Percentiles rank a stretch among this genome's conserved stretches.
phyloP scores from a whole-genome alignment of 2,113 vertebrate genomes.

The Ctenodactylus gundi region DNA sequence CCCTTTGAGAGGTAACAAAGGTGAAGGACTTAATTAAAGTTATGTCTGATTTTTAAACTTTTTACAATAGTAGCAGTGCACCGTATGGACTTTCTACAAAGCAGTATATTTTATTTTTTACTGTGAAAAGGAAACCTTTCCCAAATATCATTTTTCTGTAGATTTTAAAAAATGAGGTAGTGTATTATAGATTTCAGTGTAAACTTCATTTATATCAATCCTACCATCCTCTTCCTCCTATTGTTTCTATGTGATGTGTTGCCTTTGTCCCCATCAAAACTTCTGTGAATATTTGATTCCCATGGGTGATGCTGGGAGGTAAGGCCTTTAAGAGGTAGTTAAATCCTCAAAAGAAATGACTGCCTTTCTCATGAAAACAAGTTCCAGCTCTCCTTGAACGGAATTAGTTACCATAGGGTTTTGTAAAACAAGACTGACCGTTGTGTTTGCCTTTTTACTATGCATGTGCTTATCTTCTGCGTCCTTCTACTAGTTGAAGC shows the following conservation, averaged over 20 bases:
- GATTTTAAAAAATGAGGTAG: background rate
- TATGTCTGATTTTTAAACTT: constrained; percentile 14
- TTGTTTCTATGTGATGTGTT: background rate
- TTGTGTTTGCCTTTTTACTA: background rate
- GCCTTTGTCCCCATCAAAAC: background rate
- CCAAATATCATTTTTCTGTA: background rate
- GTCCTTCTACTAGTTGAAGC: background rate
- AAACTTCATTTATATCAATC: background rate
- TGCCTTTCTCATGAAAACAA: background rate
- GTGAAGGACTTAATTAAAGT: constrained; percentile 10
- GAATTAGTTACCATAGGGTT: background rate
- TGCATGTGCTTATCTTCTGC: background rate
- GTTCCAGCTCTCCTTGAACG: background rate
- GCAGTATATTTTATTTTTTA: constrained; percentile 37
- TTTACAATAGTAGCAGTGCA: background rate
- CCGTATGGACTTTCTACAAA: constrained; percentile 15
- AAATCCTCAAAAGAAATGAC: background rate
- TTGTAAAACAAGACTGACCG: background rate
- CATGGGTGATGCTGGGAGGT: background rate
- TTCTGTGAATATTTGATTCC: background rate
- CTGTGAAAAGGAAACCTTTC: background rate
- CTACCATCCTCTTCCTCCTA: fast-evolving
- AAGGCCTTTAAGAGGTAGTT: background rate
- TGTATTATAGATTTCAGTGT: background rate
- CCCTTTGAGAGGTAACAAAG: constrained; percentile 1